These are phyloP conservation scores for Catharus minimus DNA, from an alignment of 2,113 vertebrate species.

Conservation along the genomic window DNA sequence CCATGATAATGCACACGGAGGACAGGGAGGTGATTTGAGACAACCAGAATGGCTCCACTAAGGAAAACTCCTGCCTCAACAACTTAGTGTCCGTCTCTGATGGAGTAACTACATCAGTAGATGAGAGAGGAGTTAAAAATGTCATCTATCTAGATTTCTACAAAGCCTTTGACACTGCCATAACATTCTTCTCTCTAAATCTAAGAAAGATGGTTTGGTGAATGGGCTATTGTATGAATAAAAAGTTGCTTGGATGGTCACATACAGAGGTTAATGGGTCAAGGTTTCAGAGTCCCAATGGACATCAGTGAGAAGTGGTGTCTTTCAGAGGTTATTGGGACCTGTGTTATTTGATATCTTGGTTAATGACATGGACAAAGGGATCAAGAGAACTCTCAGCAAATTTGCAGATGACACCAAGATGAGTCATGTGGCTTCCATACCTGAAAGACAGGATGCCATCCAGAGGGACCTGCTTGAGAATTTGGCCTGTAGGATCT, in stretches of 20 bases:
- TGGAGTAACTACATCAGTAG: neutral
- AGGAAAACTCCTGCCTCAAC: neutral
- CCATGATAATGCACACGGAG: neutral
- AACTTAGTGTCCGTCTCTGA: neutral
- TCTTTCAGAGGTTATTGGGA: fast-evolving
- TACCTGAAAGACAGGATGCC: neutral
- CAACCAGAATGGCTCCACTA: neutral
- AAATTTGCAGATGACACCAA: neutral
- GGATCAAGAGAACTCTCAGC: neutral
- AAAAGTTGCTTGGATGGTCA: neutral
- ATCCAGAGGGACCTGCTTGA: neutral
- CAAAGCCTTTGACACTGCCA: neutral
- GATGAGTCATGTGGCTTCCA: neutral
- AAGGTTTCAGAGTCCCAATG: neutral
- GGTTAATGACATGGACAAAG: neutral
- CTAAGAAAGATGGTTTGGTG: neutral
- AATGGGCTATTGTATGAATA: neutral
- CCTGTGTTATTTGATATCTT: neutral
- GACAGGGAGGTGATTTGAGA: neutral
- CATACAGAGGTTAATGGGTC: neutral
- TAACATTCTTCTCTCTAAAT: neutral
- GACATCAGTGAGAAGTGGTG: neutral
- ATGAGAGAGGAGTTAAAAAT: neutral
- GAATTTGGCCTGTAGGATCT: neutral
- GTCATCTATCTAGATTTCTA: neutral